These are phyloP conservation scores for Drosophila conformis DNA, from an alignment of 2,888 invertebrate species.

Conservation along the genomic window DNA sequence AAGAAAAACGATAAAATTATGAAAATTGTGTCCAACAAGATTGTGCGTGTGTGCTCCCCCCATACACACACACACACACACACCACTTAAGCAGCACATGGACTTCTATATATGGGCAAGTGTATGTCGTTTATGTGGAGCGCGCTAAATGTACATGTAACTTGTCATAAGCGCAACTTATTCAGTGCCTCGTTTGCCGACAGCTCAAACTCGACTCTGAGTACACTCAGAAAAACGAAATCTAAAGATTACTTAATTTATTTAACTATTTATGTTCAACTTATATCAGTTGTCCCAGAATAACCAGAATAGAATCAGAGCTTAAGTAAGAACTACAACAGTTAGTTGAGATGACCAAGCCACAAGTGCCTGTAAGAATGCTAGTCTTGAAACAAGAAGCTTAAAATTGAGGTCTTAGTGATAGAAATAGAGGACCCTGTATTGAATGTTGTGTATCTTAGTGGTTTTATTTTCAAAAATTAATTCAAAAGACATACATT, in stretches of 20 bases:
- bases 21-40: conserved; percentile 65
- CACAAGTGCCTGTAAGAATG: neutral
- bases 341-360: neutral
- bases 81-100: conserved; percentile 7
- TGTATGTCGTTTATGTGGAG: conserved; percentile 63
- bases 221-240: neutral
- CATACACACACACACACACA: neutral
- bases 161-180: conserved; percentile 68
- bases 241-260: neutral
- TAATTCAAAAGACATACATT: neutral
- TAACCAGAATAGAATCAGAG: neutral
- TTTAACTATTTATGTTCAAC: neutral
- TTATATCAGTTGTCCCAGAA: neutral
- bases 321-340: neutral
- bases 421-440: neutral
- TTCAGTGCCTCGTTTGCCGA: conserved; percentile 20
- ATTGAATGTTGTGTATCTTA: neutral
- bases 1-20: conserved; percentile 81
- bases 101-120: conserved; percentile 38
- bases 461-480: neutral
- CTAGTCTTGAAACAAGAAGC: neutral
- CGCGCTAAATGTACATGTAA: conserved; percentile 67
- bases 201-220: conserved; percentile 20
- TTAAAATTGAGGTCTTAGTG: neutral
- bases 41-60: conserved; percentile 30